Percentiles rank a stretch among this genome's conserved stretches.
phyloP scores from a whole-genome alignment of 2,888 invertebrate species.

The Cephonodes hylas region DNA sequence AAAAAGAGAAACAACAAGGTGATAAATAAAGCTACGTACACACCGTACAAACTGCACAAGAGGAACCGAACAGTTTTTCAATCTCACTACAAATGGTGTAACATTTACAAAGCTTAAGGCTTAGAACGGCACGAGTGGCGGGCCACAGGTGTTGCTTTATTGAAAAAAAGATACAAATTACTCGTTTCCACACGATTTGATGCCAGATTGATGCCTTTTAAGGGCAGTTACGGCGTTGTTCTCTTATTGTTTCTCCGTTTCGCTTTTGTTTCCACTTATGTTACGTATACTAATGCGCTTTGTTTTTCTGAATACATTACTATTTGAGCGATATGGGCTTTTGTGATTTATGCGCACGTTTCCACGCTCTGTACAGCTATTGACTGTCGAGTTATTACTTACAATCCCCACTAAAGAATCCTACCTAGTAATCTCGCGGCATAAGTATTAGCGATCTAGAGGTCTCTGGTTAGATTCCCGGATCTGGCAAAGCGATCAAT shows the following conservation, averaged over 20 bases:
- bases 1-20: neutral
- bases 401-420: too few relatives aligned
- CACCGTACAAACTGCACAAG: constrained; percentile 42
- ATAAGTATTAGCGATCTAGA: too few relatives aligned
- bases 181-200: constrained; percentile 65
- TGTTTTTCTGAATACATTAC: neutral
- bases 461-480: too few relatives aligned
- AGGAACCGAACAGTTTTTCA: constrained; percentile 71
- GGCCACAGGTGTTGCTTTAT: constrained; percentile 76
- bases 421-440: too few relatives aligned
- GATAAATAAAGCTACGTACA: constrained; percentile 10
- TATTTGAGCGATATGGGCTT: too few relatives aligned
- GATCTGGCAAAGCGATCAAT: too few relatives aligned
- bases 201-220: constrained; percentile 54
- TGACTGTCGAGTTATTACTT: too few relatives aligned
- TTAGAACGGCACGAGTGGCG: constrained; percentile 66
- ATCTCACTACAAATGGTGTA: constrained; percentile 73
- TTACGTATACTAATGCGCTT: neutral
- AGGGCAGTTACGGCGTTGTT: constrained; percentile 29
- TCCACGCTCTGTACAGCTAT: too few relatives aligned
- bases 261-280: constrained; percentile 11
- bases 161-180: constrained; percentile 79
- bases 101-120: constrained; percentile 75
- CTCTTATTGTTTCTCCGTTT: constrained; percentile 32
- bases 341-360: too few relatives aligned